Conservation (phyloP, 2,113 vertebrate species). For the Anhinga anhinga region DNA sequence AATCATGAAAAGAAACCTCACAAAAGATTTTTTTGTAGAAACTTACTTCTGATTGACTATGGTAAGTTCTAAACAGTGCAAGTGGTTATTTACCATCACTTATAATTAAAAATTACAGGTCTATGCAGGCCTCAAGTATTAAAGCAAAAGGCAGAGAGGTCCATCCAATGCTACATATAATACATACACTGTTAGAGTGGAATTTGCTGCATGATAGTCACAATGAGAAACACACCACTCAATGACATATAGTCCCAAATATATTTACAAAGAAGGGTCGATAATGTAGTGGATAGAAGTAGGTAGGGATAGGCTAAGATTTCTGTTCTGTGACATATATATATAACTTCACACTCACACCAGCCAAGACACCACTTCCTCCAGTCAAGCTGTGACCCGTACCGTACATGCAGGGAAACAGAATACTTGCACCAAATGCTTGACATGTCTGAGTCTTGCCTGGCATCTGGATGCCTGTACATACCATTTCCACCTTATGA, state of each 20-base stretch:
- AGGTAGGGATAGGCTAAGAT: not conserved
- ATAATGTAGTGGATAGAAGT: not conserved
- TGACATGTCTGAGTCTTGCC: not conserved
- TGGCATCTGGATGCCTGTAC: not conserved
- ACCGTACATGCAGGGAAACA: not conserved
- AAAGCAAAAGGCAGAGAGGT: not conserved
- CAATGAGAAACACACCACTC: not conserved
- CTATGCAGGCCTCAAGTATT: not conserved
- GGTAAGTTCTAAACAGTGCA: not conserved
- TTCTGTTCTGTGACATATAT: not conserved
- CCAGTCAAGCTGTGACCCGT: not conserved
- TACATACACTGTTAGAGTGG: accelerated
- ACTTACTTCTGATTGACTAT: not conserved
- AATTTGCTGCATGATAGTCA: not conserved
- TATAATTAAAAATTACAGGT: not conserved
- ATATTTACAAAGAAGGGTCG: not conserved
- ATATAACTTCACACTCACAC: not conserved
- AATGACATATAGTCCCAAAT: not conserved
- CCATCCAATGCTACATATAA: not conserved
- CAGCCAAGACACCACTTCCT: not conserved
- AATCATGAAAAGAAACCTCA: not conserved
- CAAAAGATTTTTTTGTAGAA: not conserved
- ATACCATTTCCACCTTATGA: not conserved
- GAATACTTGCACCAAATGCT: not conserved
- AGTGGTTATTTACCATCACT: not conserved